phyloP scores from a whole-genome alignment of 2,797 vertebrate species.

The Streptopelia turtur region DNA sequence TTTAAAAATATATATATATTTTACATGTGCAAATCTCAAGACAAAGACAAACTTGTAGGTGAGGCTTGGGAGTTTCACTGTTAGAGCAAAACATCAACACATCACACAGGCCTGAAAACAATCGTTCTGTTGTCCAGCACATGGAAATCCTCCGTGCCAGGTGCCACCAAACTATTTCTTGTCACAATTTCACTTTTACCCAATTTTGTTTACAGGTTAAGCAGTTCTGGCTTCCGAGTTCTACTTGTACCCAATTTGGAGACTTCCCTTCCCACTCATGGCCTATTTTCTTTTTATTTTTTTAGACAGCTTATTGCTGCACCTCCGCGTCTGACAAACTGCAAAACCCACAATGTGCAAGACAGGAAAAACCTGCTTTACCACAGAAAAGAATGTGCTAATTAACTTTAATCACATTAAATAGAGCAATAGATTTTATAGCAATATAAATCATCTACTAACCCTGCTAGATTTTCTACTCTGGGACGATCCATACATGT shows the following conservation, averaged over 20 bases:
- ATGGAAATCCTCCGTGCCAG: neutral
- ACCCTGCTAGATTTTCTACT: slow-evolving; percentile 88
- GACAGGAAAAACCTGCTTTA: slow-evolving; percentile 45
- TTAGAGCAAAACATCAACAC: rapidly evolving
- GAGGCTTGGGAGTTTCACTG: neutral
- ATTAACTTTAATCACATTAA: slow-evolving; percentile 46
- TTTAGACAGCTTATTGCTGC: neutral
- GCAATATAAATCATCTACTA: slow-evolving; percentile 70
- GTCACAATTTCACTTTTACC: neutral
- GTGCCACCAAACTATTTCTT: neutral
- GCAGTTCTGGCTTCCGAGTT: neutral
- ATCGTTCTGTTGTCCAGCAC: rapidly evolving
- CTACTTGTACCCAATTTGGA: neutral
- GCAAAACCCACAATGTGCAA: neutral
- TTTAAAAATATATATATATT: neutral
- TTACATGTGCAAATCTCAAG: neutral
- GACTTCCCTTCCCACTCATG: neutral
- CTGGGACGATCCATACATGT: slow-evolving; percentile 73
- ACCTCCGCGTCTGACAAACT: neutral
- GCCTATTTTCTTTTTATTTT: neutral
- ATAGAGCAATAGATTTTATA: neutral
- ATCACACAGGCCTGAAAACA: neutral
- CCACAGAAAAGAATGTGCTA: neutral
- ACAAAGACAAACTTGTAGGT: neutral
- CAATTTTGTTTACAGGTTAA: neutral